Base-by-base conservation (phyloP, 2,797 vertebrate species). In the Tamandua tetradactyla region DNA sequence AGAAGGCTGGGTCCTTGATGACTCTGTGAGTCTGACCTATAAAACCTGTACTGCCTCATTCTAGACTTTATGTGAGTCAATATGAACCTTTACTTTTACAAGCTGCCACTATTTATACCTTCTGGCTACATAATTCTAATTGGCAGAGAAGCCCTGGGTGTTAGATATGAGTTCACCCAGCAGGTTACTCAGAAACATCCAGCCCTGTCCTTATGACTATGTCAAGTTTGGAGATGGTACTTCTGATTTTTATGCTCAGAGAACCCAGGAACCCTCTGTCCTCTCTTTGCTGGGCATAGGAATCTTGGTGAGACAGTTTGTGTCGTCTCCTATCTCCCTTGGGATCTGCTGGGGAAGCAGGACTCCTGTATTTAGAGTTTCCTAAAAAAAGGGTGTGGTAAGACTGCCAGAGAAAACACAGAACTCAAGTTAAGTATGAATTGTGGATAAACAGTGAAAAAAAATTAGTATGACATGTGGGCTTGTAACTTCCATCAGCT, bases 391-490 rank as follows among this genome's bases (percentile, higher is more conserved):
- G 13, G 30, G 20, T 18, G 10, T 9, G 25, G 23, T 69, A 25
- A 35, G 7, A 11, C 18, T 42, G 12, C 40, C n/a, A 32, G 8
- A 17, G 44, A 44, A 59, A 49, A 37, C 32, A 5, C 1, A 68
- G 42, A 42, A 27, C 9, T 40, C 25, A 23, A 22, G 32, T 52
- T 74, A 66, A 47, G 72, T 5, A 5, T 23, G 4, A 27, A 12
- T 44, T 35, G 57, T 69, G 59, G 59, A 30, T 40, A n/a, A 55
- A 91, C 22, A 71, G 8, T 0, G 8, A 17, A 12, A 90, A 57
- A 18, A 17, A 35, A 3, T n/a, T 14, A 17, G 37, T 23, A 22
- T 0, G 0, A 44, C 18, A 22, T 64, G 35, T 0, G 3, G 40
- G 14, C 25, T 17, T 49, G 1, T 35, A 59, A n/a, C 23, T 79